Percentiles rank a stretch among this genome's conserved stretches.
Conservation (phyloP, 2,888 invertebrate genomes). For the Urechis unicinctus region DNA sequence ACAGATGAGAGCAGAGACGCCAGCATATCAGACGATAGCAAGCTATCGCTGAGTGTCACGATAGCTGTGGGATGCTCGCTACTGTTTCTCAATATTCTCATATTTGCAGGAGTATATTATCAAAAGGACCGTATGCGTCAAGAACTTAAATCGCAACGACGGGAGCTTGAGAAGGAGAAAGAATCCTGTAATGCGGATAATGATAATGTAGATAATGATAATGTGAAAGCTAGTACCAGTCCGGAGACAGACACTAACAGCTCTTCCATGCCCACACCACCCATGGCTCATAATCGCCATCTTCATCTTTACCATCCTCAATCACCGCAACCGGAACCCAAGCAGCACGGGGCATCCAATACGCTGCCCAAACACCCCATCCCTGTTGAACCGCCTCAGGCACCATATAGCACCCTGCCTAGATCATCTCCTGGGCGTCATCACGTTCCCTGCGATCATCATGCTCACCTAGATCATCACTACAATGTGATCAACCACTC, state of each 20-base stretch:
- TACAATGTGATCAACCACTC: background rate
- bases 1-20: background rate
- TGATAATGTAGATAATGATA: background rate
- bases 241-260: background rate
- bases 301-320: too few species aligned
- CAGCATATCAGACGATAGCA: background rate
- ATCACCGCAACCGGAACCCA: too few species aligned
- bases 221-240: background rate
- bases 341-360: background rate
- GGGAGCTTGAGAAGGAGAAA: constrained; percentile 16
- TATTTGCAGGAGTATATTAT: constrained; percentile 91
- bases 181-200: background rate
- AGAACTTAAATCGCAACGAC: constrained; percentile 25
- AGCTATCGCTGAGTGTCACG: constrained; percentile 37
- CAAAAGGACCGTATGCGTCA: constrained; percentile 55
- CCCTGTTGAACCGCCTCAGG: background rate
- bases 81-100: constrained; percentile 82
- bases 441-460: too few species aligned
- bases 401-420: background rate
- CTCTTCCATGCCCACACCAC: background rate
- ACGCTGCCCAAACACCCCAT: background rate
- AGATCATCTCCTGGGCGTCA: background rate
- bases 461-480: too few species aligned
- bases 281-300: background rate
- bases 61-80: constrained; percentile 91